A percentile compares a stretch with the other conserved stretches of the same genome.
Conservation (phyloP, 37 sponge, comb jelly and placozoan species). For the Crambe crambe region DNA sequence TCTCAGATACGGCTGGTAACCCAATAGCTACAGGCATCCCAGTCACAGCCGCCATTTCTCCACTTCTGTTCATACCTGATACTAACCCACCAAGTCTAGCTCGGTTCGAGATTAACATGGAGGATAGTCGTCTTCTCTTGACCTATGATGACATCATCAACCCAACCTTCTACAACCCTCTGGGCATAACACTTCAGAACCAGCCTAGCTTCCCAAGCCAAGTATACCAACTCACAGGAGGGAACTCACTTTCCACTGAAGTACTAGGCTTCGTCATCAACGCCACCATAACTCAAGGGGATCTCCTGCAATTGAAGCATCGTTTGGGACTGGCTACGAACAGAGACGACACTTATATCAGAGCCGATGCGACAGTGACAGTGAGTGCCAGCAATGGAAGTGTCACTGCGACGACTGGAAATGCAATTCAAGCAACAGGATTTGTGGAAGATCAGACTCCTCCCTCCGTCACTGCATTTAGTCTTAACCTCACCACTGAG, state of each 20-base stretch:
- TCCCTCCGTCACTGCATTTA: conserved; percentile 66
- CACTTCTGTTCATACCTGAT: conserved; percentile 41
- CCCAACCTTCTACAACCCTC: conserved; percentile 52
- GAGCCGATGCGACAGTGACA: conserved; percentile 56
- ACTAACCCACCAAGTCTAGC: conserved; percentile 59
- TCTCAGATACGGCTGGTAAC: conserved; percentile 75
- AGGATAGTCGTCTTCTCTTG: conserved; percentile 58
- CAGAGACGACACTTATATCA: conserved; percentile 64
- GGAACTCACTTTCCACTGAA: conserved; percentile 52
- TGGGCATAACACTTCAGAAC: conserved; percentile 83
- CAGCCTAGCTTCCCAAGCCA: conserved; percentile 28
- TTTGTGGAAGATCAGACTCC: conserved; percentile 69
- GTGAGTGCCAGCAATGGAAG: conserved; percentile 31
- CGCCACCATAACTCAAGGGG: conserved; percentile 54
- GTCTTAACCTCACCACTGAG: conserved; percentile 66
- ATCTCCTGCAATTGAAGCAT: conserved; percentile 71
- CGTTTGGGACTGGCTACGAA: conserved; percentile 65
- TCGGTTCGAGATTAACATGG: conserved; percentile 81
- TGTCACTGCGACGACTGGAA: conserved; percentile 22
- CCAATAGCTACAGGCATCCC: conserved; percentile 39
- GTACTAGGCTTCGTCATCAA: conserved; percentile 70
- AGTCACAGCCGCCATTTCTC: conserved; percentile 13
- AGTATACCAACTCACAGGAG: conserved; percentile 71
- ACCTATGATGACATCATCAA: conserved; percentile 87
- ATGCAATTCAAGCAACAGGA: conserved; percentile 61